Base-by-base conservation (phyloP, 2,888 invertebrate genomes). In the Luperina testacea region DNA sequence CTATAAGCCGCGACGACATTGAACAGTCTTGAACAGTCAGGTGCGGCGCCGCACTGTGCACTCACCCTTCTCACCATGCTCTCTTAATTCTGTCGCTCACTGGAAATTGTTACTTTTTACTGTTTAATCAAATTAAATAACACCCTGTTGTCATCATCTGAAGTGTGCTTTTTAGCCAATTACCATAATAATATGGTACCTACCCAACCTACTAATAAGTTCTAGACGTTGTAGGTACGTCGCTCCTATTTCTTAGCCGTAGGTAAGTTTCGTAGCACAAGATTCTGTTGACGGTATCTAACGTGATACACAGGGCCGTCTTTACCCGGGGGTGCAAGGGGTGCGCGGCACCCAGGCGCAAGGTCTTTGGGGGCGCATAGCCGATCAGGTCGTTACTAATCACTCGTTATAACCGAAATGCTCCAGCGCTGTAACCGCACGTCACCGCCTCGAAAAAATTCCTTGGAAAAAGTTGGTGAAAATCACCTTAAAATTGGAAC, bases 1-100 rank as follows among this genome's bases (percentile, higher is more conserved):
- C 24, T 90, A 92, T 92, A 89, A 91, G 90, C 90, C 83, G 85
- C 85, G 90, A 89, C 90, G 90, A 93, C 91, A 90, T 87, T 92
- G 90, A 91, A 90, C 89, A 92, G 38, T 38, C 38, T 2, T 38
- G 38, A 38, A 93, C n/a, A 15, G 90, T 87, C 91, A 82, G 85
- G 87, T 85, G 90, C 85, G 91, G 90, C 91, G 91, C 90, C 90
- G 90, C 84, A 80, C 82, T 72, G 82, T 84, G 81, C 74, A 51
- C 83, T 82, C 74, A 85, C 82, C 79, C 45, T 82, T 68, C 45
- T 68, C 45, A 27, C 48, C 42, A 61, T 53, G 57, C 73, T 20
- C 63, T 70, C 63, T 68, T 77, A 63, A 80, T 67, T 78, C 42
- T 42, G 48, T 20, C 77, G 32, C 67, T 65, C 73, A 61, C 27